A percentile compares a stretch with the other conserved stretches of the same genome.
Conservation (phyloP, 2,888 invertebrate genomes). For the Oxytorus armatus region DNA sequence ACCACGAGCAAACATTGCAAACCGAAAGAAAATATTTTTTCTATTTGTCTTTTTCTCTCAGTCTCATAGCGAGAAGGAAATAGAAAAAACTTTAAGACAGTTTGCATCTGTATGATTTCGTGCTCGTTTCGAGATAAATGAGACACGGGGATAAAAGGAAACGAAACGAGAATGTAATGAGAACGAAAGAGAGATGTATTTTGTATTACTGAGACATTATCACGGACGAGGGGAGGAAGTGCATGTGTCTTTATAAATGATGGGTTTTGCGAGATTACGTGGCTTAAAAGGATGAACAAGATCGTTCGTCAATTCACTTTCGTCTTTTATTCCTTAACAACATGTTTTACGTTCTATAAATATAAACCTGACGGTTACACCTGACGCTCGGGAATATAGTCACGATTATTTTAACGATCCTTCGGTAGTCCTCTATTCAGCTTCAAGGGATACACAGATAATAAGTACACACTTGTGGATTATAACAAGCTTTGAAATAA, state of each 20-base stretch:
- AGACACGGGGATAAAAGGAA: constrained; percentile 51
- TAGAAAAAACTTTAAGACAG: constrained; percentile 30
- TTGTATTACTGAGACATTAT: constrained; percentile 55
- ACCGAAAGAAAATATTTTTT: not conserved
- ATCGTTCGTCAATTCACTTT: constrained; percentile 38
- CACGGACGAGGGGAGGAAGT: constrained; percentile 34
- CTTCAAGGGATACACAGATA: constrained; percentile 16
- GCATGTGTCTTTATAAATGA: constrained; percentile 61
- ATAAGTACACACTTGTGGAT: not conserved
- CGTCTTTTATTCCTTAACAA: constrained; percentile 32
- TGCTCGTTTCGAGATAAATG: constrained; percentile 51
- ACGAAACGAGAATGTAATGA: constrained; percentile 39
- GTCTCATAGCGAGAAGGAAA: not conserved
- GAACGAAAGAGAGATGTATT: constrained; percentile 8
- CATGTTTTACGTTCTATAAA: not conserved
- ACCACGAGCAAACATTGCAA: too few species aligned
- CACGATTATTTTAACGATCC: constrained; percentile 62
- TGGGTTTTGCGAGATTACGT: constrained; percentile 54
- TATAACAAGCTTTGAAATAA: constrained; percentile 57
- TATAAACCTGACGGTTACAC: constrained; percentile 49
- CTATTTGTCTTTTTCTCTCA: not conserved
- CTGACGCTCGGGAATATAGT: constrained; percentile 48
- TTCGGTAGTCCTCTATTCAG: constrained; percentile 44
- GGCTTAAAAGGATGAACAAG: constrained; percentile 59
- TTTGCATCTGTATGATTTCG: constrained; percentile 48